Evolutionary conservation across 2,113 vertebrate species (phyloP).

Genomic region (Chlamydotis undulata): DNA sequence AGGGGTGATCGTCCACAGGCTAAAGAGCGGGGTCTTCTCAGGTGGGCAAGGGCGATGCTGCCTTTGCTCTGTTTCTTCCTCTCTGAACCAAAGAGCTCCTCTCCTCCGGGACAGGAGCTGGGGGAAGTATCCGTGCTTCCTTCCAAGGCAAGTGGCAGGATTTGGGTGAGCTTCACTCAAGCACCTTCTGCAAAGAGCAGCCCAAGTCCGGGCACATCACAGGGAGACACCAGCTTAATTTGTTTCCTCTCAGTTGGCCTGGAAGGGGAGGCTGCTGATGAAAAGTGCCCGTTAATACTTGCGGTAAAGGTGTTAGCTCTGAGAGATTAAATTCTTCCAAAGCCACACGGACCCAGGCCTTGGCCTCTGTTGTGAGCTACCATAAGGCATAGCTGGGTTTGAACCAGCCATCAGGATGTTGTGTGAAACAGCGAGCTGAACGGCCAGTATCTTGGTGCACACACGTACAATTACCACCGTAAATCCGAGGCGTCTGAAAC

Average conservation of each 20-base stretch:
- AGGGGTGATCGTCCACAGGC: not conserved
- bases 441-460: not conserved
- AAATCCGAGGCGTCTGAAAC: not conserved
- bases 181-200: not conserved
- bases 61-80: not conserved
- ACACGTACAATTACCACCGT: not conserved
- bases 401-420: not conserved
- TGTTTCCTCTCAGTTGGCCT: not conserved
- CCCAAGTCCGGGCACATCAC: rapidly evolving
- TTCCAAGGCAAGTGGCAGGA: not conserved
- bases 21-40: not conserved
- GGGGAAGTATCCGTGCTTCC: not conserved
- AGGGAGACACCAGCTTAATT: not conserved
- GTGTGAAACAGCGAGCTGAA: not conserved
- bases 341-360: not conserved
- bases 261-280: not conserved
- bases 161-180: not conserved
- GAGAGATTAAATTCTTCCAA: not conserved
- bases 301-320: not conserved
- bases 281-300: not conserved
- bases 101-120: not conserved
- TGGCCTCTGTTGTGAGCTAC: not conserved
- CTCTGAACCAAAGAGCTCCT: rapidly evolving
- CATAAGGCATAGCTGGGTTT: not conserved
- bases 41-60: not conserved